Conservation (phyloP, 2,888 invertebrate species). For the Parnassius orleans region DNA sequence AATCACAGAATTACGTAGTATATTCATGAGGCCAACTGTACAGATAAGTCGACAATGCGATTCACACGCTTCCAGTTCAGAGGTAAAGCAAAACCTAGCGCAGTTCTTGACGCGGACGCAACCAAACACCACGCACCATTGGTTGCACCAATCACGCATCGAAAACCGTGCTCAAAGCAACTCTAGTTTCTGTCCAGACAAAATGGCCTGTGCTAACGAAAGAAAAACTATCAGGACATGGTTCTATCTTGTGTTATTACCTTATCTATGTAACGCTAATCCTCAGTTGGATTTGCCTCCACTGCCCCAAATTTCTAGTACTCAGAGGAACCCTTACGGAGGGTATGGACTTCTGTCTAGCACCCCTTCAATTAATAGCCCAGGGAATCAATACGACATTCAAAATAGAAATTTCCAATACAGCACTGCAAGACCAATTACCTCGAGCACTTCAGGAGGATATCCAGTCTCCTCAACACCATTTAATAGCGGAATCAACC, state of each 20-base stretch:
- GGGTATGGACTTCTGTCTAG: constrained; percentile 63
- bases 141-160: constrained; percentile 43
- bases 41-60: constrained; percentile 50
- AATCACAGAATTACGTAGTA: constrained; percentile 19
- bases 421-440: constrained; percentile 56
- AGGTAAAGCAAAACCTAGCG: constrained; percentile 44
- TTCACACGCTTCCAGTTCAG: constrained; percentile 70
- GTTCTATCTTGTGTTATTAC: constrained; percentile 45
- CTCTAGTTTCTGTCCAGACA: constrained; percentile 4
- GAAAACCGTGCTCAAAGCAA: constrained; percentile 13
- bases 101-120: constrained; percentile 68
- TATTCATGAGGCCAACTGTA: constrained; percentile 13
- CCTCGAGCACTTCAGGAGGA: constrained; percentile 49
- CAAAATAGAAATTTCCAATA: constrained; percentile 58
- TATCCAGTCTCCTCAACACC: constrained; percentile 66
- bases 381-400: constrained; percentile 64
- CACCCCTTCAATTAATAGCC: constrained; percentile 61
- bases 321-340: constrained; percentile 56
- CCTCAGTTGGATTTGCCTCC: constrained; percentile 82
- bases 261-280: constrained; percentile 40
- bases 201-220: constrained; percentile 60
- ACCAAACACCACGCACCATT: constrained; percentile 67
- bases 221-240: constrained; percentile 49
- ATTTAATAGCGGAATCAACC: constrained; percentile 55
- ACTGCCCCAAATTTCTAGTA: constrained; percentile 53